Base-by-base conservation (phyloP, 2,888 invertebrate species). In the Drosophila hamatofila region DNA sequence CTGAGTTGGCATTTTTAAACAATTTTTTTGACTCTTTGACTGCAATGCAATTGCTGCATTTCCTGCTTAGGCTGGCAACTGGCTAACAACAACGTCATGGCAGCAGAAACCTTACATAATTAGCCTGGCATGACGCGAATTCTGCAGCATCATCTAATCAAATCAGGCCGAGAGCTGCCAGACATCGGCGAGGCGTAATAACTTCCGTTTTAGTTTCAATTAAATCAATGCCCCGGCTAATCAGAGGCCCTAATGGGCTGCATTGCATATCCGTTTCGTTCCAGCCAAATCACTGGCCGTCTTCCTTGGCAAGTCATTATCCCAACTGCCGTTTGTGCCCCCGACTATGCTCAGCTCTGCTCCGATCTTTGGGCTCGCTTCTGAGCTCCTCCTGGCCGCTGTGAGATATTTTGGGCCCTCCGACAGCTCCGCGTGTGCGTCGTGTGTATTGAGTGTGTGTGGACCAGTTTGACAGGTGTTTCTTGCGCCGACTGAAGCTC, bases 401-500 rank as follows among this genome's bases (percentile, higher is more conserved):
- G 44, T 49, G 57, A 67, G 58, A 67, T 76, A 75, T 78, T 81
- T 80, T 60, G 69, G 81, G 67, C 58, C 72, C 56, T 56, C 68
- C 21, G 68, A 51, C 42, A 14, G 42, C 39, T 35, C 46, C 44
- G 65, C 67, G 49, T 64, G 67, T 72, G 66, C 57, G 67, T 51
- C 49, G 48, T 58, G 42, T 58, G 59, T 49, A 68, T 56, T 58
- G 69, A 59, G 18, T 52, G 52, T 74, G 55, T 72, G 76, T 85
- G 91, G 90, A 90, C 91, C 91, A 87, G 91, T 91, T 91, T 91
- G 91, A 91, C 91, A 91, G 91, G 91, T 91, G 91, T 91, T 92
- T 91, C 91, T 87, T 83, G 81, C 77, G 84, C 87, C 88, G 89
- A 88, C 89, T 84, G 81, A 86, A 85, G 83, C 83, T 88, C 83